A percentile compares a stretch with the other conserved stretches of the same genome.
Evolutionary conservation across 2,797 vertebrate genomes (phyloP).

Genomic region (Fundulus diaphanus): DNA sequence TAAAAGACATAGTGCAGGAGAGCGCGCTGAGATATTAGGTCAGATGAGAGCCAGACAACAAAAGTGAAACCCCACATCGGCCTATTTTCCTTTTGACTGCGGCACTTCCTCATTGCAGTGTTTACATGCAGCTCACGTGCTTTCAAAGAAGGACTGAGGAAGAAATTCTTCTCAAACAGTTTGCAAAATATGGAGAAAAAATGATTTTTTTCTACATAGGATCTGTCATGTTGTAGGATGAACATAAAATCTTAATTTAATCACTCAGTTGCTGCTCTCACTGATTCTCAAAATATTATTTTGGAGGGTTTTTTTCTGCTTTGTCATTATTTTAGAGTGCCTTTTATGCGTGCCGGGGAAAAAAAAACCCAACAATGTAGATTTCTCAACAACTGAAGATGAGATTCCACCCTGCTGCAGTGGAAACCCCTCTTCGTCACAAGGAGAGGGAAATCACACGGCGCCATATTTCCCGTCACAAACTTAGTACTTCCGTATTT

Average conservation of each 20-base stretch:
- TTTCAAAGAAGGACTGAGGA: slow-evolving; percentile 66
- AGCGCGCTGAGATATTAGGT: slow-evolving; percentile 48
- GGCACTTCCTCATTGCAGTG: slow-evolving; percentile 76
- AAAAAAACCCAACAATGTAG: not conserved
- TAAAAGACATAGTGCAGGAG: slow-evolving; percentile 44
- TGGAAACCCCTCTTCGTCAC: slow-evolving; percentile 71
- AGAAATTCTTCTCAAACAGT: slow-evolving; percentile 31
- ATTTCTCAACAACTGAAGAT: slow-evolving; percentile 6
- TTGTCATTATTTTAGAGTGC: not conserved
- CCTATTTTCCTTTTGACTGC: slow-evolving; percentile 67
- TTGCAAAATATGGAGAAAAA: slow-evolving; percentile 26
- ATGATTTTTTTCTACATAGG: not conserved
- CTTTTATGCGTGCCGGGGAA: not conserved
- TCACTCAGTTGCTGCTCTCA: not conserved
- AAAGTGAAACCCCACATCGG: slow-evolving; percentile 67
- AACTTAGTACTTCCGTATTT: slow-evolving; percentile 75
- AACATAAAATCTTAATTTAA: not conserved
- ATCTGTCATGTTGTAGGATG: too few relatives aligned
- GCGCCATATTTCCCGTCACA: slow-evolving; percentile 71
- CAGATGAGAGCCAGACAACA: slow-evolving; percentile 48
- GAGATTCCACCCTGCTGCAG: slow-evolving; percentile 9
- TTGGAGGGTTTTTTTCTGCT: slow-evolving; percentile 1
- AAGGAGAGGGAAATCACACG: slow-evolving; percentile 72
- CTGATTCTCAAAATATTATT: not conserved
- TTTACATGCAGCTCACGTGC: slow-evolving; percentile 82